Conservation (phyloP, 1,140 invertebrate species). For the Drosophila pallidifrons region DNA sequence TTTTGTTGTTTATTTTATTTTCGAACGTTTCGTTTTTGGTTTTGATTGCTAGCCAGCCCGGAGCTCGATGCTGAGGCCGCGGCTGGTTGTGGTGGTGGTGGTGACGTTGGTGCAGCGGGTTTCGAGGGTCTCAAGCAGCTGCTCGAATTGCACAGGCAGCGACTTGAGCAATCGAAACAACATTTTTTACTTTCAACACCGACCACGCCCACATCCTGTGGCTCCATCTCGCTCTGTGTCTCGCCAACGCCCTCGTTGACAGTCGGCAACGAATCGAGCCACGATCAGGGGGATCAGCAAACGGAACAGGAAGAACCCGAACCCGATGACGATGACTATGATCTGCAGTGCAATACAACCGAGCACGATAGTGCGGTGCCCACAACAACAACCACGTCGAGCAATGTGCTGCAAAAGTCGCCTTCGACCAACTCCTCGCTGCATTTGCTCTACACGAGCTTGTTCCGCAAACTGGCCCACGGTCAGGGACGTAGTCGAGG, state of each 20-base stretch:
- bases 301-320: too few relatives aligned
- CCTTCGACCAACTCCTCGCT: constrained; percentile 76
- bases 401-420: constrained; percentile 65
- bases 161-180: constrained; percentile 82
- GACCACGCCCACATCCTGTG: constrained; percentile 72
- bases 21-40: constrained; percentile 67
- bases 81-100: constrained; percentile 29
- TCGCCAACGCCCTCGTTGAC: constrained; percentile 67
- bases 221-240: constrained; percentile 71
- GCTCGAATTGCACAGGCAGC: constrained; percentile 77
- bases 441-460: constrained; percentile 75
- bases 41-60: constrained; percentile 67
- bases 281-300: constrained; percentile 36
- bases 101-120: constrained; percentile 36
- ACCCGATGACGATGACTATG: constrained; percentile 50
- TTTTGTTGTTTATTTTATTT: constrained; percentile 25
- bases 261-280: constrained; percentile 41
- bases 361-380: constrained; percentile 70
- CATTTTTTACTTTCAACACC: constrained; percentile 84
- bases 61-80: constrained; percentile 59
- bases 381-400: constrained; percentile 68
- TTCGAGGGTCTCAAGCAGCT: constrained; percentile 72
- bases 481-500: constrained; percentile 57
- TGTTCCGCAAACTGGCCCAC: constrained; percentile 60
- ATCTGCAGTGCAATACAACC: constrained; percentile 43